Evolutionary conservation across 2,888 invertebrate genomes (phyloP).

Genomic region (Orthonevra nobilis): DNA sequence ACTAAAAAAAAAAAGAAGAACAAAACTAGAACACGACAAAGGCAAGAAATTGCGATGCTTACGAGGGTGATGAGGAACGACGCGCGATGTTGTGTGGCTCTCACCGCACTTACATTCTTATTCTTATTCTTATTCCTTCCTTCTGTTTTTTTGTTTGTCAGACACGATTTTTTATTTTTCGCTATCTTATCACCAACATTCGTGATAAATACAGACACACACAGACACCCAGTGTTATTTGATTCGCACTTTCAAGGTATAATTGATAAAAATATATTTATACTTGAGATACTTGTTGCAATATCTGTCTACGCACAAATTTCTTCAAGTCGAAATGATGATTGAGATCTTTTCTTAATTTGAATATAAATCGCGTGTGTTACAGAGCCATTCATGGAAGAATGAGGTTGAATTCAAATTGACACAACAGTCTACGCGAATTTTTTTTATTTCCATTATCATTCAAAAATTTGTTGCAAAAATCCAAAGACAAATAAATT

Average conservation of each 20-base stretch:
- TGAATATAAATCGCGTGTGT: conserved; percentile 31
- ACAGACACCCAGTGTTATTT: background rate
- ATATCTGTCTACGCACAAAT: no score
- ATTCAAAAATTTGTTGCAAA: no score
- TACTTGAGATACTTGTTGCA: conserved; percentile 43
- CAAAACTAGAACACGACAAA: conserved; percentile 17
- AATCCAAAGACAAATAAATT: no score
- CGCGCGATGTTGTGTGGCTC: background rate
- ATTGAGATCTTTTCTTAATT: conserved; percentile 32
- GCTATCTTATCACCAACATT: conserved; percentile 60
- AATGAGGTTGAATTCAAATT: no score
- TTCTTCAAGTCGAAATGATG: no score
- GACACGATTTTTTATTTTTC: conserved; percentile 22
- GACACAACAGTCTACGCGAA: no score
- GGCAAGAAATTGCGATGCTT: conserved; percentile 35
- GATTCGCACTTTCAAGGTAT: conserved; percentile 43
- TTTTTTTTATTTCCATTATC: no score
- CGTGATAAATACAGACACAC: conserved; percentile 43
- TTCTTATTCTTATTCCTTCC: background rate
- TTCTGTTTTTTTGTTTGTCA: background rate
- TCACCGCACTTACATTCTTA: conserved; percentile 1
- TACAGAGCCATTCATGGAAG: conserved; percentile 45
- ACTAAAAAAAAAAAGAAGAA: conserved; percentile 14
- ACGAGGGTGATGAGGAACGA: conserved; percentile 36
- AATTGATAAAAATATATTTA: conserved; percentile 61